phyloP scores from a whole-genome alignment of 2,888 invertebrate genomes.

The Nomada ruficornis region DNA sequence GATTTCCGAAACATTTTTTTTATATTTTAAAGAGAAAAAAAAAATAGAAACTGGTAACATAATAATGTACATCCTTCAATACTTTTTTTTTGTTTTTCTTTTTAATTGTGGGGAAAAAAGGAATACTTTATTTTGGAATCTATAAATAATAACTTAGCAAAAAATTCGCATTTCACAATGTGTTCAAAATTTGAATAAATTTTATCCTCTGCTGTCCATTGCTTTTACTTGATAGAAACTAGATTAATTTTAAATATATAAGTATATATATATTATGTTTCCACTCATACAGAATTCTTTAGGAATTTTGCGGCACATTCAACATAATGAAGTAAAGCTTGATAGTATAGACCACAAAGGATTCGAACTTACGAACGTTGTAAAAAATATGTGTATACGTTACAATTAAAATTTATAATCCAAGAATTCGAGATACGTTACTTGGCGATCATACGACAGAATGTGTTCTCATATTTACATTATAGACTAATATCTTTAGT shows the following conservation, averaged over 20 bases:
- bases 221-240: background rate
- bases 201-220: constrained; percentile 23
- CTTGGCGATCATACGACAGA: constrained; percentile 23
- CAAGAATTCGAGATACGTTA: constrained; percentile 24
- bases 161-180: background rate
- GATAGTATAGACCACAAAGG: constrained; percentile 16
- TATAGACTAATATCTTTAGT: constrained; percentile 30
- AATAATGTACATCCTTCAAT: constrained; percentile 12
- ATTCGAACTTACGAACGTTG: constrained; percentile 13
- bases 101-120: background rate
- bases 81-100: background rate
- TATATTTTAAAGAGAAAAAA: constrained; percentile 1
- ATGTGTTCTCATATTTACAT: constrained; percentile 47
- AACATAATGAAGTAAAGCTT: constrained; percentile 4
- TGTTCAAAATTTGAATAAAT: background rate
- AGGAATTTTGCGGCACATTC: background rate
- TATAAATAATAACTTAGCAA: constrained; percentile 15
- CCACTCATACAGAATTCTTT: background rate
- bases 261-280: background rate
- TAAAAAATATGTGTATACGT: constrained; percentile 40
- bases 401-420: constrained; percentile 47
- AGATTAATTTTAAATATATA: constrained; percentile 3
- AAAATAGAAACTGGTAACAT: background rate
- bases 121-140: background rate
- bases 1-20: constrained; percentile 34